phyloP scores from a whole-genome alignment of 2,888 invertebrate genomes.

The Blastobasis adustella region DNA sequence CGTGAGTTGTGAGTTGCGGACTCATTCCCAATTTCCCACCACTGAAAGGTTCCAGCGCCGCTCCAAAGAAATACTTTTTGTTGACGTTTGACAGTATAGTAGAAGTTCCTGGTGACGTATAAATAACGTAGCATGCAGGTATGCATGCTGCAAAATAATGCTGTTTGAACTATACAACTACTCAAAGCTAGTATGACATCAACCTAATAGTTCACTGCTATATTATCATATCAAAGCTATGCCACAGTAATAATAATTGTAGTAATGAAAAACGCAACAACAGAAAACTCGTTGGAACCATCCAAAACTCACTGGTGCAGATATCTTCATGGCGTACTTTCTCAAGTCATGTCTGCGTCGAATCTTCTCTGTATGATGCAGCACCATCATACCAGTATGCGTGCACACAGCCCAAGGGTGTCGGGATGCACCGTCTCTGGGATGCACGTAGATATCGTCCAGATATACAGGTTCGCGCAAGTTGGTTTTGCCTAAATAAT shows the following conservation, averaged over 20 bases:
- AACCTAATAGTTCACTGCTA: neutral
- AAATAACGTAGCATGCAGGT: neutral
- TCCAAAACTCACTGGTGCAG: conserved; percentile 38
- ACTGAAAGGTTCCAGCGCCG: neutral
- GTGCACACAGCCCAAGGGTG: conserved; percentile 49
- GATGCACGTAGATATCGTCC: conserved; percentile 43
- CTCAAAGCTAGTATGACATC: neutral
- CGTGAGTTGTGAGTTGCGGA: neutral
- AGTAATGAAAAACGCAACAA: neutral
- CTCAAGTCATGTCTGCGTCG: conserved; percentile 37
- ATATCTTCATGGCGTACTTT: conserved; percentile 39
- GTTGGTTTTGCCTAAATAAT: neutral
- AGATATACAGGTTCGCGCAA: conserved; percentile 15
- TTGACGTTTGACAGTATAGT: neutral
- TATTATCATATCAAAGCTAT: neutral
- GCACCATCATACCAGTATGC: conserved; percentile 24
- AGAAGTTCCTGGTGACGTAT: neutral
- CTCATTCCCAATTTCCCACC: neutral
- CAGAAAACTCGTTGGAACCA: neutral
- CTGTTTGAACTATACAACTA: no score
- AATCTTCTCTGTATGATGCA: conserved; percentile 31
- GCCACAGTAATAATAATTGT: neutral
- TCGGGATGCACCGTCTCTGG: conserved; percentile 27
- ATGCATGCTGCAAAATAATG: neutral
- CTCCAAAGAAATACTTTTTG: neutral